Percentiles rank a stretch among this genome's conserved stretches.
phyloP scores from a whole-genome alignment of 2,797 vertebrate genomes.

The Sarcophilus harrisii region DNA sequence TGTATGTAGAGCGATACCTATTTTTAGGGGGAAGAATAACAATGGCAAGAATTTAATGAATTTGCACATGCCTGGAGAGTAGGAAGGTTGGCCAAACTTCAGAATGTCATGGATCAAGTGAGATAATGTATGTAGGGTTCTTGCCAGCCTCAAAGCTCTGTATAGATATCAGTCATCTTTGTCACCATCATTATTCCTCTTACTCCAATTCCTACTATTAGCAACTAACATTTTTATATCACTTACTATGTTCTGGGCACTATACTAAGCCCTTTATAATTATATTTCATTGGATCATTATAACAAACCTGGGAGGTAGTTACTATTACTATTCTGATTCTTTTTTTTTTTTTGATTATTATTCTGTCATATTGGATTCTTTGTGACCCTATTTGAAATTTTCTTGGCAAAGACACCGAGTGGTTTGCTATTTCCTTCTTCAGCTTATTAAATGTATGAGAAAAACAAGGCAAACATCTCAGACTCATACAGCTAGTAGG shows the following conservation, averaged over 20 bases:
- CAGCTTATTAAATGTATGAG: not conserved
- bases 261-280: not conserved
- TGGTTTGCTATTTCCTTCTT: not conserved
- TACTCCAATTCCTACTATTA: not conserved
- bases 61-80: not conserved
- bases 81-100: conserved; percentile 32
- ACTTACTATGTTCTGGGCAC: not conserved
- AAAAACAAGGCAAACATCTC: not conserved
- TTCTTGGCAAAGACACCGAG: not conserved
- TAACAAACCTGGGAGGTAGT: not conserved
- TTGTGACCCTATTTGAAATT: not conserved
- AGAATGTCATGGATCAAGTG: not conserved
- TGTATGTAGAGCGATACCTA: conserved; percentile 8
- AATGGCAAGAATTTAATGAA: conserved; percentile 51
- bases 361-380: not conserved
- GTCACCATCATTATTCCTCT: not conserved
- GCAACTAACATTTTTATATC: not conserved
- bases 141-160: not conserved
- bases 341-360: not conserved
- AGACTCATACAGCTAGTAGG: not conserved
- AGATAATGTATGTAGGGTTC: not conserved
- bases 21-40: conserved; percentile 42
- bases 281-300: not conserved
- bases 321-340: not conserved
- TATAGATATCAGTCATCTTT: not conserved